Evolutionary conservation across 2,888 invertebrate species (phyloP), one percentile per base, ranked within the genome.

Genomic region (Tricholauxania praeusta): DNA sequence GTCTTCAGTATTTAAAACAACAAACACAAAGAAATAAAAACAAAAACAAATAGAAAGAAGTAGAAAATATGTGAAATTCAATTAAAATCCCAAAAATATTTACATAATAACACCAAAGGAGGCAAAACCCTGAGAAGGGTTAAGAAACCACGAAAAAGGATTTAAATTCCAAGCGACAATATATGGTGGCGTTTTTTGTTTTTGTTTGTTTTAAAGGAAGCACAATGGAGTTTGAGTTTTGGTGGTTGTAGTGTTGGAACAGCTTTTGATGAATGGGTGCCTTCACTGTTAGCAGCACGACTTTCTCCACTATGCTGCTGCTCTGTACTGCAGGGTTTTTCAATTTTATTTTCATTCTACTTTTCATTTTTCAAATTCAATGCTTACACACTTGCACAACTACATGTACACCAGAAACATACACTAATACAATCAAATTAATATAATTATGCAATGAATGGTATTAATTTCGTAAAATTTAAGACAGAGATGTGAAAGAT

Each of bases 91-190:
- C 63, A n/a, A 62, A 72, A 63, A 68, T 63, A 63, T 51, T 68
- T 53, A 67, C 66, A 67, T 72, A 72, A 72, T 72, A 62, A 72
- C 39, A 60, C 59, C 12, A 28, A 32, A 17, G 55, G 19, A 60
- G 59, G 7, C 12, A 15, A 28, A n/a, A 19, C 14, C 22, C 28
- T 19, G 19, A 22, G 12, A 59, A 60, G 17, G 49, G 28, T 15
- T 49, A 17, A 17, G 47, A 70, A 72, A 74, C 74, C 74, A 48
- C 74, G 59, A 51, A 74, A 74, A 72, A 59, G 68, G 72, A 71
- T 71, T 72, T 68, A 68, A 70, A 70, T 66, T 49, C 47, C 39
- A 22, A 19, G 65, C 65, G 39, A 66, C 48, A 52, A 66, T 28
- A 52, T 19, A 63, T 71, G 53, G 39, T 39, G 10, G 68, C 28